Percentiles rank a stretch among this genome's conserved stretches.
phyloP scores from a whole-genome alignment of 2,113 vertebrate species.

The Bufo bufo region DNA sequence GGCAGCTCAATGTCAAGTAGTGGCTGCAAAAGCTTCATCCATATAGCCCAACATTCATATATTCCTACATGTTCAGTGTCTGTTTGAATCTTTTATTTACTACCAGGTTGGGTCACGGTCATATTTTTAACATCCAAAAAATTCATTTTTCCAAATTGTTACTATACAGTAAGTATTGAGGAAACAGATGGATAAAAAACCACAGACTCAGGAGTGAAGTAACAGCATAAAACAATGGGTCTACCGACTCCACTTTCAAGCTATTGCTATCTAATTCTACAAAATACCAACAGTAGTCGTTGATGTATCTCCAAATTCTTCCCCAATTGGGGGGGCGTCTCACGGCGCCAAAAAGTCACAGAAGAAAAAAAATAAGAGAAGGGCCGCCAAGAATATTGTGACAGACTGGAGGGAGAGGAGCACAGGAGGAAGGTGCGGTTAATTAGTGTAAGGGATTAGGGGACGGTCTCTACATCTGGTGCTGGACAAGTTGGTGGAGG shows the following conservation, averaged over 20 bases:
- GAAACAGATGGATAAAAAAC: constrained; percentile 5
- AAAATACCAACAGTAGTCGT: not conserved
- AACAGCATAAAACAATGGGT: not conserved
- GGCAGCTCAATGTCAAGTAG: too few relatives aligned
- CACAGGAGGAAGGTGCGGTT: constrained; percentile 10
- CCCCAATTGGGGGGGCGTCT: not conserved
- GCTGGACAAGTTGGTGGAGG: constrained; percentile 36
- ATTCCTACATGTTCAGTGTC: too few relatives aligned
- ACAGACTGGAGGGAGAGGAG: not conserved
- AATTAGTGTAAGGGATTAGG: constrained; percentile 46
- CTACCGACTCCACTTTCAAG: not conserved
- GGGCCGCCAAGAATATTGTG: not conserved
- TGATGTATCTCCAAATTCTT: not conserved
- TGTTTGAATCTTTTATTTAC: too few relatives aligned
- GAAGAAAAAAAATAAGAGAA: too few relatives aligned
- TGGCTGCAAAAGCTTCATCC: too few relatives aligned
- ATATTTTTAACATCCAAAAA: too few relatives aligned
- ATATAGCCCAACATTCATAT: too few relatives aligned
- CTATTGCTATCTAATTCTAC: not conserved
- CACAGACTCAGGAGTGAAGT: not conserved
- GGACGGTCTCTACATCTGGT: constrained; percentile 38
- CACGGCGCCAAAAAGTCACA: not conserved
- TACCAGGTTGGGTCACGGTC: too few relatives aligned
- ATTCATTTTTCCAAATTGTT: not conserved
- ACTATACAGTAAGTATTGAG: not conserved